Percentiles rank a stretch among this genome's conserved stretches.
These are phyloP conservation scores for Danio kyathit DNA, from an alignment of 2,797 vertebrate genomes.

Conservation along the genomic window DNA sequence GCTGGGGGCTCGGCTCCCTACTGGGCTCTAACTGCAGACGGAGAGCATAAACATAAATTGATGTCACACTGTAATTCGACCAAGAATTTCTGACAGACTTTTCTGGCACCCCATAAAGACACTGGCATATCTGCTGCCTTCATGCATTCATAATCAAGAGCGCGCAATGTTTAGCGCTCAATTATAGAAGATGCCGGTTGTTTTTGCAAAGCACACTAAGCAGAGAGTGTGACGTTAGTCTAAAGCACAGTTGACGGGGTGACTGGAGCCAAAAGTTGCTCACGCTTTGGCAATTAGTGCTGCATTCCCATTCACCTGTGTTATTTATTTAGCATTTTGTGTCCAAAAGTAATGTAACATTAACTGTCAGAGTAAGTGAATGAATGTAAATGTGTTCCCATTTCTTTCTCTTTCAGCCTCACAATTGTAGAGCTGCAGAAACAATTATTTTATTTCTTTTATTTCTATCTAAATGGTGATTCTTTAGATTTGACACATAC, in stretches of 20 bases:
- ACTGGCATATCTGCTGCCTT: not conserved
- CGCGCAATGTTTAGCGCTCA: constrained; percentile 21
- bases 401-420: not conserved
- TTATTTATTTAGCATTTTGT: constrained; percentile 8
- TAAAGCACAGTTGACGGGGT: not conserved
- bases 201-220: not conserved
- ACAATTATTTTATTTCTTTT: too few species aligned
- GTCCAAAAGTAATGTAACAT: not conserved
- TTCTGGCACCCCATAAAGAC: not conserved
- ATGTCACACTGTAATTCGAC: constrained; percentile 27
- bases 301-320: constrained; percentile 1
- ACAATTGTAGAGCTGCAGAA: too few species aligned
- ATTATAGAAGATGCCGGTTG: constrained; percentile 26
- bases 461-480: too few species aligned
- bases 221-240: not conserved
- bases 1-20: constrained; percentile 21
- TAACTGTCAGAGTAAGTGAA: not conserved
- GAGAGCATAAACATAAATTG: constrained; percentile 47
- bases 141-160: constrained; percentile 38
- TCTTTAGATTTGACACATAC: too few species aligned
- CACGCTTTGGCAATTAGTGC: constrained; percentile 1
- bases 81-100: constrained; percentile 32
- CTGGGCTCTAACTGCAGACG: constrained; percentile 5
- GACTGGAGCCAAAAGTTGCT: not conserved
- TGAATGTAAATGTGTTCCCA: not conserved